These are phyloP conservation scores for Hirundo rustica DNA, from an alignment of 2,797 vertebrate genomes.

Conservation along the genomic window DNA sequence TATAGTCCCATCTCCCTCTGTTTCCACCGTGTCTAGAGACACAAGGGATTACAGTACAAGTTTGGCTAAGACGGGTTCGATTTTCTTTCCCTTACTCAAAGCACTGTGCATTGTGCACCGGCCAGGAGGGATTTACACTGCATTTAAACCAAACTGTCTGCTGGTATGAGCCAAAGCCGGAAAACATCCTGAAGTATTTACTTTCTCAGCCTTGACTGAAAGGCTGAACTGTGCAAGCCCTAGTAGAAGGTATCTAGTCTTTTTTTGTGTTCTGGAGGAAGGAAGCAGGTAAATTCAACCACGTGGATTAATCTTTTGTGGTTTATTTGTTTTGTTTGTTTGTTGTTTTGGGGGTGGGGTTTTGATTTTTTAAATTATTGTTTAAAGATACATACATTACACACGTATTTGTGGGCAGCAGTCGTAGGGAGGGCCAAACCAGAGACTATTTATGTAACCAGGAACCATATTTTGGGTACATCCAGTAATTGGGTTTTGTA, in stretches of 20 bases:
- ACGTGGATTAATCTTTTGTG: neutral
- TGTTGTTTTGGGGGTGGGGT: neutral
- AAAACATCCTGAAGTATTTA: neutral
- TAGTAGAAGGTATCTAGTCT: neutral
- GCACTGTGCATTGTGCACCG: too few species aligned
- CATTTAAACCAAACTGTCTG: neutral
- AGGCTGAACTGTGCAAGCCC: neutral
- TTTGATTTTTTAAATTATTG: neutral
- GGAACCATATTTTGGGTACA: neutral
- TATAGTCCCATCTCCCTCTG: rapidly evolving
- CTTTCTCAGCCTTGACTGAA: neutral
- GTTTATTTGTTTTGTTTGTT: neutral
- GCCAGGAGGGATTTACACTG: neutral
- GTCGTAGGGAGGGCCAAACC: neutral
- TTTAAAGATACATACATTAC: rapidly evolving
- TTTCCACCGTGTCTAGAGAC: neutral
- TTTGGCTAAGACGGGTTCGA: neutral
- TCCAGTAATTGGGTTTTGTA: neutral
- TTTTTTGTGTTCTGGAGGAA: neutral
- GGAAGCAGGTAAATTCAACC: neutral
- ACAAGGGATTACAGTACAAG: neutral
- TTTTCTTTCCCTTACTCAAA: neutral
- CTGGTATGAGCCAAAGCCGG: neutral
- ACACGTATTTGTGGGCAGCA: neutral
- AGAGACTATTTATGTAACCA: neutral